Evolutionary conservation across 2,888 invertebrate genomes (phyloP).

Genomic region (Leucozona laternaria): DNA sequence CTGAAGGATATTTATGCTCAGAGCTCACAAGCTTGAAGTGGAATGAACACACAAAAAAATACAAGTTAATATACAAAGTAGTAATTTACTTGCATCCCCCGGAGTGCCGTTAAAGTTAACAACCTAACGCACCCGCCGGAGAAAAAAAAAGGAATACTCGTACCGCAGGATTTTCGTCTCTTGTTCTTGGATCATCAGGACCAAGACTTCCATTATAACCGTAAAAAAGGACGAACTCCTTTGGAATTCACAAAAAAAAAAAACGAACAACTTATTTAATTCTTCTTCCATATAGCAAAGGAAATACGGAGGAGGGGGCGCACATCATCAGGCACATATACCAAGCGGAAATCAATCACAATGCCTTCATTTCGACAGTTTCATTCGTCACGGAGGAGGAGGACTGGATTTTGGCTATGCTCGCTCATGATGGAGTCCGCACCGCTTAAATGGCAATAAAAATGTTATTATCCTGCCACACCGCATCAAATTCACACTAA

Average conservation of each 20-base stretch:
- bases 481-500: conserved; percentile 71
- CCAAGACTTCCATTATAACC: conserved; percentile 40
- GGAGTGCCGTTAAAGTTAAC: conserved; percentile 77
- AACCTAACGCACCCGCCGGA: conserved; percentile 58
- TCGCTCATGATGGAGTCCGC: conserved; percentile 1
- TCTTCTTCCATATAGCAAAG: background rate
- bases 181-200: conserved; percentile 13
- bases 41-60: conserved; percentile 27
- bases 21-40: conserved; percentile 1
- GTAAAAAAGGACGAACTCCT: conserved; percentile 66
- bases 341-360: conserved; percentile 64
- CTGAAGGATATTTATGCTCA: conserved; percentile 53
- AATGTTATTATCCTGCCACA: conserved; percentile 74
- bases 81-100: conserved; percentile 77
- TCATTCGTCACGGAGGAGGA: conserved; percentile 43
- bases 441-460: conserved; percentile 73
- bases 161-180: conserved; percentile 1
- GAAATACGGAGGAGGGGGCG: background rate
- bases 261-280: conserved; percentile 20
- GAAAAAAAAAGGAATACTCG: background rate
- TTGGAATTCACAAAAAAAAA: conserved; percentile 61
- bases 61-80: conserved; percentile 76
- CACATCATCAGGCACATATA: background rate
- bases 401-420: conserved; percentile 41
- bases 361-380: conserved; percentile 31